A percentile compares a stretch with the other conserved stretches of the same genome.
Conservation (phyloP, 1,140 invertebrate species). For the Drusus annulatus region DNA sequence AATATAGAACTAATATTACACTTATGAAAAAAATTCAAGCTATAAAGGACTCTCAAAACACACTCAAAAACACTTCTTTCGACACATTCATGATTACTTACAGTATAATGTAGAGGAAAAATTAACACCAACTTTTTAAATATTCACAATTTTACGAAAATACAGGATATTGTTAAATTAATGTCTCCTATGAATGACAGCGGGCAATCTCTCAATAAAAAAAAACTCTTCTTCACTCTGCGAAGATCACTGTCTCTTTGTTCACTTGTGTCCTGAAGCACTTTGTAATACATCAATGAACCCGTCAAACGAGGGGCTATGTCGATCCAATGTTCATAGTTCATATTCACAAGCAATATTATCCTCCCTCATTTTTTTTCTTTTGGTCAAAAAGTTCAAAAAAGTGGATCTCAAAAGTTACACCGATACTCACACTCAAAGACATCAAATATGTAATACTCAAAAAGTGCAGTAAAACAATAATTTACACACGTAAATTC, state of each 20-base stretch:
- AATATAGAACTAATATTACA: conserved; percentile 39
- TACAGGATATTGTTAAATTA: conserved; percentile 50
- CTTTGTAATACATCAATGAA: neutral
- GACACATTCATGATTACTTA: conserved; percentile 41
- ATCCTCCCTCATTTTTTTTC: neutral
- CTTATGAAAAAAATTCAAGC: conserved; percentile 36
- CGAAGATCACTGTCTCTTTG: too few species aligned
- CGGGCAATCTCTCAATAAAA: conserved; percentile 3
- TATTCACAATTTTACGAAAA: conserved; percentile 58
- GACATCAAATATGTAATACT: conserved; percentile 31
- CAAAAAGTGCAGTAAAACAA: conserved; percentile 26
- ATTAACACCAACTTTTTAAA: conserved; percentile 55
- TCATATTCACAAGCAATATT: neutral
- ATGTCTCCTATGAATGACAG: conserved; percentile 3
- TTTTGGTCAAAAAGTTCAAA: neutral
- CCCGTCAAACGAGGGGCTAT: neutral
- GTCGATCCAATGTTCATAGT: neutral
- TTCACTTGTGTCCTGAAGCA: conserved; percentile 12
- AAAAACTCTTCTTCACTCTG: neutral
- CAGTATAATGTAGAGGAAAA: conserved; percentile 53
- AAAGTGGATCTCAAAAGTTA: neutral
- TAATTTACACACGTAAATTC: conserved; percentile 7
- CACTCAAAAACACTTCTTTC: conserved; percentile 37
- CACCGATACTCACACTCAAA: conserved; percentile 36
- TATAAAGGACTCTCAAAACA: conserved; percentile 50